These are phyloP conservation scores for Hippoglossus hippoglossus DNA, from an alignment of 2,797 vertebrate genomes.

Conservation along the genomic window DNA sequence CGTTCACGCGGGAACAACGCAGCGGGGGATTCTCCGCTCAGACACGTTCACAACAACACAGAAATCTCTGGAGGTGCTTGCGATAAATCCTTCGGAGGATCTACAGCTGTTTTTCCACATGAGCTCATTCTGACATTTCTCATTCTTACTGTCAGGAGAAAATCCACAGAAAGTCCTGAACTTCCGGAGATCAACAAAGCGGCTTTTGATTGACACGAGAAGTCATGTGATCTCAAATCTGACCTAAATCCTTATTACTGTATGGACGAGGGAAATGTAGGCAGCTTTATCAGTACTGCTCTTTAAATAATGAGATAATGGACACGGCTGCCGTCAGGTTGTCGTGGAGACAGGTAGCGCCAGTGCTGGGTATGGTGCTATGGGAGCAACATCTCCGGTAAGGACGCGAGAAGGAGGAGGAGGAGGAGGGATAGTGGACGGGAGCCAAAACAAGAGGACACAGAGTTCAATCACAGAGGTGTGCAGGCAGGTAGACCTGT, in stretches of 20 bases:
- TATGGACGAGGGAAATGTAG: constrained; percentile 16
- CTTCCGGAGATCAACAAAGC: too few relatives aligned
- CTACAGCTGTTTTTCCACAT: too few relatives aligned
- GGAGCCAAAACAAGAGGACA: constrained; percentile 58
- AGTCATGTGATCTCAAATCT: constrained; percentile 3
- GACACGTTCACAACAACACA: too few relatives aligned
- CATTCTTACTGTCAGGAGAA: background rate
- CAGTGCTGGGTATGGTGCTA: constrained; percentile 14
- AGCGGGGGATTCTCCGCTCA: too few relatives aligned
- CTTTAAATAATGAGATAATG: constrained; percentile 4
- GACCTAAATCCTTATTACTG: background rate
- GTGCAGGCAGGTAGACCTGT: constrained; percentile 55
- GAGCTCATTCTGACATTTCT: background rate
- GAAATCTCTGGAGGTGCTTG: too few relatives aligned
- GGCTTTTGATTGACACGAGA: background rate
- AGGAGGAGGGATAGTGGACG: constrained; percentile 40
- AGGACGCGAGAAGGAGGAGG: constrained; percentile 27
- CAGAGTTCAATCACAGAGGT: constrained; percentile 50
- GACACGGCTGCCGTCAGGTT: constrained; percentile 61
- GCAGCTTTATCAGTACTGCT: constrained; percentile 3
- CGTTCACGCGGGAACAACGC: too few relatives aligned
- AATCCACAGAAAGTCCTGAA: too few relatives aligned
- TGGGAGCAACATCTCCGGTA: constrained; percentile 22
- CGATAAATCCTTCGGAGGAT: too few relatives aligned
- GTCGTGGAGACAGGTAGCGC: constrained; percentile 49